A percentile compares a stretch with the other conserved stretches of the same genome.
These are phyloP conservation scores for Callosobruchus maculatus DNA, from an alignment of 2,888 invertebrate species.

Conservation along the genomic window DNA sequence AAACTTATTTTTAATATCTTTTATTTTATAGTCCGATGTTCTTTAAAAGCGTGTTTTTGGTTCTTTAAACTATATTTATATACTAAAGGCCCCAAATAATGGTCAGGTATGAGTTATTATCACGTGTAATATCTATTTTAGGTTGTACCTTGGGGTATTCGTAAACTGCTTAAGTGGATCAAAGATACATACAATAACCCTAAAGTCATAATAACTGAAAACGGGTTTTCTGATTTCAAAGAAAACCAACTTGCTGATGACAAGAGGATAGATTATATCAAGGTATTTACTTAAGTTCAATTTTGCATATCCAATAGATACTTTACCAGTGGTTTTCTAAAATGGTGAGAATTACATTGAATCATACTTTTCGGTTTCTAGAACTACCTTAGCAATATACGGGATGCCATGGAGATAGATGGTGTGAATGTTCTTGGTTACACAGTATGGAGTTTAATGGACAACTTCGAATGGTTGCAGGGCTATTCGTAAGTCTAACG, in stretches of 20 bases:
- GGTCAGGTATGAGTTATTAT: neutral
- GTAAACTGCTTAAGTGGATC: conserved; percentile 57
- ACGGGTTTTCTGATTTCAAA: conserved; percentile 55
- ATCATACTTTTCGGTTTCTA: conserved; percentile 5
- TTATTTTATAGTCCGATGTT: too few species aligned
- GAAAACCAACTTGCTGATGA: conserved; percentile 50
- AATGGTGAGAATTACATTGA: too few species aligned
- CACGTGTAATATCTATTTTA: conserved; percentile 1
- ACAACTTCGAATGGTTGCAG: conserved; percentile 49
- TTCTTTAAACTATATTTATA: too few species aligned
- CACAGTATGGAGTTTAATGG: conserved; percentile 33
- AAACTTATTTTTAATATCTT: too few species aligned
- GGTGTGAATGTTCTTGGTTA: conserved; percentile 22
- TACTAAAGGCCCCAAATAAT: too few species aligned
- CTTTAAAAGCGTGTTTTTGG: too few species aligned
- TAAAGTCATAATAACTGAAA: conserved; percentile 59
- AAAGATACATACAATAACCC: conserved; percentile 57
- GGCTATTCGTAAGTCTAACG: conserved; percentile 41
- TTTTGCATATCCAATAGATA: neutral
- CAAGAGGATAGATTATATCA: conserved; percentile 52
- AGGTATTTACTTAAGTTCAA: conserved; percentile 37
- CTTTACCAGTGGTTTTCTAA: neutral
- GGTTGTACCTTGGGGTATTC: conserved; percentile 54
- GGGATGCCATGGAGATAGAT: conserved; percentile 40
- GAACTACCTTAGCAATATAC: conserved; percentile 51